A percentile compares a stretch with the other conserved stretches of the same genome.
Conservation (phyloP, 2,113 vertebrate genomes). For the Hippolais icterina region DNA sequence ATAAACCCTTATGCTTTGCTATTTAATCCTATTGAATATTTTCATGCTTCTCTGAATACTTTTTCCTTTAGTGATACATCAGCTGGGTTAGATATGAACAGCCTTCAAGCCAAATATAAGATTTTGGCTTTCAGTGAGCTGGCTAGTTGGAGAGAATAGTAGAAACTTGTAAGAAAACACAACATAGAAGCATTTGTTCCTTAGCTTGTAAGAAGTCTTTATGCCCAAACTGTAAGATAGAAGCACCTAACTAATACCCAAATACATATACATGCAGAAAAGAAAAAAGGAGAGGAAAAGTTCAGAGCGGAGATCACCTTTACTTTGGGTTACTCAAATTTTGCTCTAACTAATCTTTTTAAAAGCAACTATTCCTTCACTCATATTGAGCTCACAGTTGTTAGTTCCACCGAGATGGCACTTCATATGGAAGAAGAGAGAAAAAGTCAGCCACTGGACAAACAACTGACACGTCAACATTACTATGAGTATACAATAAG, state of each 20-base stretch:
- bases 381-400: not conserved
- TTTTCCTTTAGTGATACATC: not conserved
- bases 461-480: not conserved
- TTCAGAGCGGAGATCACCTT: not conserved
- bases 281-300: not conserved
- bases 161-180: not conserved
- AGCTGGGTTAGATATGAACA: not conserved
- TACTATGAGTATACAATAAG: fast-evolving
- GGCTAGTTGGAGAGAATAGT: not conserved
- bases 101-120: not conserved
- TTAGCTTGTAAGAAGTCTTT: not conserved
- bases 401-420: not conserved
- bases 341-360: not conserved
- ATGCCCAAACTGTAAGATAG: not conserved
- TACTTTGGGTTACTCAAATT: not conserved
- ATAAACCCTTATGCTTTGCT: not conserved
- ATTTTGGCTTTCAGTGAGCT: not conserved
- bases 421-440: not conserved
- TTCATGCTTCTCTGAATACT: not conserved
- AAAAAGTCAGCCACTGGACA: not conserved
- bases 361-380: not conserved
- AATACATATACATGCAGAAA: not conserved
- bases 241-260: not conserved
- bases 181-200: not conserved
- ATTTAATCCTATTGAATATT: not conserved